Base-by-base conservation (phyloP, 2,888 invertebrate species). In the Enchytraeus crypticus region DNA sequence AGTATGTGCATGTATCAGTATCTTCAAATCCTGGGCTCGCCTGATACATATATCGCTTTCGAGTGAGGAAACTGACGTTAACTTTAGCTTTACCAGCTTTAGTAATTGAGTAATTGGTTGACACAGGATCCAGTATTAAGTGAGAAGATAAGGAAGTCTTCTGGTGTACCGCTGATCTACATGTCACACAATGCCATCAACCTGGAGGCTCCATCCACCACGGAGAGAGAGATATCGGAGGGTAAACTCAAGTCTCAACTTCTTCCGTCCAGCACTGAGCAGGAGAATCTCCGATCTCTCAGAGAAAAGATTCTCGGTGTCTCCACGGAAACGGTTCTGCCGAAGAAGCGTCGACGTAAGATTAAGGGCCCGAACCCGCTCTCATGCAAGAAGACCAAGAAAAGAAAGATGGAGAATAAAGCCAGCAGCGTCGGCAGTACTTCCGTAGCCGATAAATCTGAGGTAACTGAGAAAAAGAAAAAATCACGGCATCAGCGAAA, bases 131-230 rank as follows among this genome's bases (percentile, higher is more conserved):
- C 86, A 63, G 85, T 85, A 60, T 80, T 93, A 34, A 89, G 90
- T 76, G 83, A 84, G 58, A 82, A 82, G 57, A 66, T 76, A 23
- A 83, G 89, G 61, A 78, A 81, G 59, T 83, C 85, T 66, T 84
- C 89, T 11, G 91, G 90, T 5, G 85, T 88, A 14, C 92, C 93
- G 2, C 78, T 93, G 14, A 74, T 95, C 0, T 92, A 90, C 77
- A 82, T 95, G 33, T 88, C 91, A 73, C 85, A 86, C 62, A 88
- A 88, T 73, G 86, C 90, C 2, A 91, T 93, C 0, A 88, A 88
- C 1, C 78, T 95, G 27, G 91, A 92, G 73, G 84, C 86, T 60
- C 92, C 92, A 2, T 89, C 92, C 0, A 81, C 83, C 67, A 81
- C 80, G 0, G 88, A 87, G 60, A 82, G 84, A 60, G 80, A 83